Evolutionary conservation across 2,888 invertebrate species (phyloP), one percentile per base, ranked within the genome.

Genomic region (Mythimna lalbum): DNA sequence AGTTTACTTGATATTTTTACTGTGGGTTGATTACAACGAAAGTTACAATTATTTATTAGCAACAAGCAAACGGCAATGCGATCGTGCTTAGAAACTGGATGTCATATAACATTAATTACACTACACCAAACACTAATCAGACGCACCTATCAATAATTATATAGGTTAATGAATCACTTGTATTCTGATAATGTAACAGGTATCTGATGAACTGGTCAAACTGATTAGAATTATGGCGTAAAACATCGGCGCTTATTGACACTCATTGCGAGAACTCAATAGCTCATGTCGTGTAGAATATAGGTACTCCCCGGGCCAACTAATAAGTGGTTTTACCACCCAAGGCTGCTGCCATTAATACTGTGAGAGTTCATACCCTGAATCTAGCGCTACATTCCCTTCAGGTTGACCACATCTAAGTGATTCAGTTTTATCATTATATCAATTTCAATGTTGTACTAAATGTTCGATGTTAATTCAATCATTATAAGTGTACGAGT

Each of bases 11-110:
- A 78, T 74, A 80, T 76, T 86, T 86, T 87, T 80, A 87, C 78
- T 86, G 93, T 93, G 93, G 94, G 94, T 94, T 94, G 80, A 85
- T 83, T 85, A 94, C 94, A 94, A 94, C 94, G 94, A 94, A 94
- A 88, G 86, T 90, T 90, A 66, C 17, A 71, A 76, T 76, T 63
- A 76, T 73, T 73, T 79, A 76, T 72, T 73, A 73, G 71, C 39
- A 69, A 36, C 53, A 39, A 75, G 63, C 53, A 61, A 61, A 68
- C 19, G 27, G 33, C 47, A 39, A 31, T 53, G 39, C 69, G 36
- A 63, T 74, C 60, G 59, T 65, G 69, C 79, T 76, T 78, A 71
- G 61, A 81, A 83, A 83, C 85, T 87, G 85, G 81, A 82, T 75
- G 73, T 60, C 23, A 27, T 72, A 72, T n/a, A 36, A 49, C 19